These are phyloP conservation scores for Lysandra bellargus DNA, from an alignment of 2,888 invertebrate genomes.

Conservation along the genomic window DNA sequence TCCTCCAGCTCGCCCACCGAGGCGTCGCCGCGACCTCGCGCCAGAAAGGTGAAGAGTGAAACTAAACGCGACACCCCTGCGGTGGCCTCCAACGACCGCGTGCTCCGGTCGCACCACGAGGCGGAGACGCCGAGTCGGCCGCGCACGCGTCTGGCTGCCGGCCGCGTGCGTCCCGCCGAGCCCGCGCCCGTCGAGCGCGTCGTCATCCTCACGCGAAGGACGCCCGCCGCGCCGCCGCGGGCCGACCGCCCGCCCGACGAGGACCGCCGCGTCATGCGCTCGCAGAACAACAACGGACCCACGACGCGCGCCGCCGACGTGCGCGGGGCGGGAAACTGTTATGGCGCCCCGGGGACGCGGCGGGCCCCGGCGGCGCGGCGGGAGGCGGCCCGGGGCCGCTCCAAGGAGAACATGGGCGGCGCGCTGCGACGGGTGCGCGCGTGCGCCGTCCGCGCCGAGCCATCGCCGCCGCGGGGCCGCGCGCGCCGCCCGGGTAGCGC, in stretches of 20 bases:
- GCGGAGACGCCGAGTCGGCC: constrained; percentile 54
- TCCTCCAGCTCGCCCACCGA: constrained; percentile 82
- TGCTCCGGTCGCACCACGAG: constrained; percentile 72
- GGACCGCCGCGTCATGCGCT: constrained; percentile 42
- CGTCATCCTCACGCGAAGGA: constrained; percentile 61
- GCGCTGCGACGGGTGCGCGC: constrained; percentile 58
- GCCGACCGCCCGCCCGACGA: constrained; percentile 41
- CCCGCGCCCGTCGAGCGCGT: constrained; percentile 55
- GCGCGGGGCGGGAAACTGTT: constrained; percentile 63
- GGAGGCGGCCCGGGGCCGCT: constrained; percentile 56
- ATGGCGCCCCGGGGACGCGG: constrained; percentile 70
- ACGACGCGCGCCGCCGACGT: constrained; percentile 41
- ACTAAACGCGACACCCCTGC: constrained; percentile 46
- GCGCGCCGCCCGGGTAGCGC: constrained; percentile 51
- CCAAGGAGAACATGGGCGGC: constrained; percentile 72
- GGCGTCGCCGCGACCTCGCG: constrained; percentile 57
- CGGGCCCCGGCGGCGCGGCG: constrained; percentile 65
- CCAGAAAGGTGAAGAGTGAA: constrained; percentile 53
- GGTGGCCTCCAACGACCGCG: constrained; percentile 58
- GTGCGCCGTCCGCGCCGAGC: constrained; percentile 54
- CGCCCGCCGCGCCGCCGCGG: constrained; percentile 46
- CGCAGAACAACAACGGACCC: constrained; percentile 37
- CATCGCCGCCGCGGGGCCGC: constrained; percentile 46
- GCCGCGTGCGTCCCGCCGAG: constrained; percentile 39
- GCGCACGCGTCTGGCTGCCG: constrained; percentile 46